Evolutionary conservation across 2,888 invertebrate genomes (phyloP).

Genomic region (Caenorhabditis sp.): DNA sequence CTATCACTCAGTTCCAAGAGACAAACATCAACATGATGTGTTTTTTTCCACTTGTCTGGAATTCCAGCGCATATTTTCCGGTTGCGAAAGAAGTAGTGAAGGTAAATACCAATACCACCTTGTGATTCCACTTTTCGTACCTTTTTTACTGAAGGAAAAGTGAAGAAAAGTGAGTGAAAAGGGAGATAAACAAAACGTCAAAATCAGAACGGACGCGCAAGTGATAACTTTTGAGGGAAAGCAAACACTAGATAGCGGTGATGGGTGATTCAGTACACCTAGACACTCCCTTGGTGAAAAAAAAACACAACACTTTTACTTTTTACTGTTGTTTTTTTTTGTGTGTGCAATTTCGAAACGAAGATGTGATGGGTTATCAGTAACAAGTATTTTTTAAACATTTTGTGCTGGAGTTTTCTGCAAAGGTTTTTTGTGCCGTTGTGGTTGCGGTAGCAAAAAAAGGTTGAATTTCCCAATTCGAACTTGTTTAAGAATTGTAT

Average conservation of each 20-base stretch:
- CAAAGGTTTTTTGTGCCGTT: not conserved
- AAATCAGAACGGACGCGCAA: constrained; percentile 34
- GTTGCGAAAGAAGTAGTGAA: constrained; percentile 8
- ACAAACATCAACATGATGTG: constrained; percentile 38
- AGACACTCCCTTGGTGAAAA: constrained; percentile 2
- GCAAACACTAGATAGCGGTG: constrained; percentile 26
- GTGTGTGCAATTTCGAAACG: not conserved
- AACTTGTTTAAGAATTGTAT: no score
- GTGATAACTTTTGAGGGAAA: constrained; percentile 50
- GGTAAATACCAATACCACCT: constrained; percentile 12
- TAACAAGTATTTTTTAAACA: not conserved
- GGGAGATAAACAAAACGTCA: constrained; percentile 48
- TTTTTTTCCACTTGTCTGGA: constrained; percentile 20
- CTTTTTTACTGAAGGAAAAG: constrained; percentile 26
- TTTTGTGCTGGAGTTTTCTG: not conserved
- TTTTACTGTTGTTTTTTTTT: constrained; percentile 24
- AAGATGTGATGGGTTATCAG: constrained; percentile 5
- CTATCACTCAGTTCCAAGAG: not conserved
- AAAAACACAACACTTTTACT: not conserved
- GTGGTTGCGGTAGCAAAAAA: not conserved
- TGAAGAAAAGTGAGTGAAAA: not conserved
- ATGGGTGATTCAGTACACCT: constrained; percentile 20
- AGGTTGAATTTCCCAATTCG: no score
- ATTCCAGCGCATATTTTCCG: constrained; percentile 9
- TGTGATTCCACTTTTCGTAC: constrained; percentile 25